A percentile compares a stretch with the other conserved stretches of the same genome.
Conservation (phyloP, 1,140 invertebrate species). For the Euura saliciscinereae region DNA sequence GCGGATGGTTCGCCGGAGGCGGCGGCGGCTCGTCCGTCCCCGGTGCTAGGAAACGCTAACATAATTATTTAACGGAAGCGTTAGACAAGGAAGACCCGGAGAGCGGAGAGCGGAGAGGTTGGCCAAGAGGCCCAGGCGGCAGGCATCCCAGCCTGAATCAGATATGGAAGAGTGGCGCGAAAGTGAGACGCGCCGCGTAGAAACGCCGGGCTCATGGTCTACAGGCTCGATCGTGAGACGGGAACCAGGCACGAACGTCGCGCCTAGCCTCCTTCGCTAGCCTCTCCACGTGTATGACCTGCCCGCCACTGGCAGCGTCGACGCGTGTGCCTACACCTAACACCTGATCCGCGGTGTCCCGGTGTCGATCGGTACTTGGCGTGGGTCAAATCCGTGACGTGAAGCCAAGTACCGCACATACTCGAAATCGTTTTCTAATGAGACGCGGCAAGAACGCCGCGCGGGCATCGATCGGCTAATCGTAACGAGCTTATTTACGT, state of each 20-base stretch:
- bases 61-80: conserved; percentile 9
- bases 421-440: not conserved
- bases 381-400: conserved; percentile 10
- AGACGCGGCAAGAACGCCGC: not conserved
- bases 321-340: not conserved
- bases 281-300: conserved; percentile 29
- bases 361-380: not conserved
- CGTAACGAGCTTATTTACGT: not conserved
- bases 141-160: too few relatives aligned
- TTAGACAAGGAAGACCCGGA: not conserved
- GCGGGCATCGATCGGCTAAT: not conserved
- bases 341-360: conserved; percentile 3
- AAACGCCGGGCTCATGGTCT: not conserved
- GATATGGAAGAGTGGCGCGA: not conserved
- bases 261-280: conserved; percentile 7
- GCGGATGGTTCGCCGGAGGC: not conserved
- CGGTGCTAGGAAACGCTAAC: too few relatives aligned
- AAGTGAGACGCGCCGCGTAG: not conserved
- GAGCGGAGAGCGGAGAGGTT: not conserved
- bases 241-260: conserved; percentile 4
- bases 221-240: not conserved
- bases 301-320: not conserved
- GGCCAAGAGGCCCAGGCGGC: conserved; percentile 1
- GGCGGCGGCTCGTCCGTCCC: not conserved
- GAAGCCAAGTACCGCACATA: not conserved